phyloP scores from a whole-genome alignment of 2,888 invertebrate genomes.

The Acanthoscelides obtectus region DNA sequence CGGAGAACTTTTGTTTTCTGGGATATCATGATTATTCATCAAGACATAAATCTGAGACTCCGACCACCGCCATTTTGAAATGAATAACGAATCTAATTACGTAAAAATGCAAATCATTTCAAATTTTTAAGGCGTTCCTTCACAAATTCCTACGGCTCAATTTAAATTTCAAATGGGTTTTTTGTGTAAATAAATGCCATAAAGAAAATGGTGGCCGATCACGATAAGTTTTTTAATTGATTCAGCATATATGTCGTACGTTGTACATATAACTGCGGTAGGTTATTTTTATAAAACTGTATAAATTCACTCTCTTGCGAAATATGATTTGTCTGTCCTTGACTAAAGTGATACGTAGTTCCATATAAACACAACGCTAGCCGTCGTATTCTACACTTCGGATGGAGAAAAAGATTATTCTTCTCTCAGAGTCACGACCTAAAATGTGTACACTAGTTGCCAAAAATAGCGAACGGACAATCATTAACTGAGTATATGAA shows the following conservation, averaged over 20 bases:
- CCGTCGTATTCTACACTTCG: constrained; percentile 12
- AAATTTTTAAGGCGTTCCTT: constrained; percentile 16
- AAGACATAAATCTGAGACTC: background rate
- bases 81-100: background rate
- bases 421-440: constrained; percentile 11
- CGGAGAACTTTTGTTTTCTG: background rate
- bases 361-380: constrained; percentile 7
- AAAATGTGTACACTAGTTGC: background rate
- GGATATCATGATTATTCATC: background rate
- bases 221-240: constrained; percentile 19
- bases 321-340: constrained; percentile 24
- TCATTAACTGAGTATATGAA: too few relatives aligned
- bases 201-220: constrained; percentile 17
- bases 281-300: background rate
- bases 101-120: background rate
- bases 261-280: constrained; percentile 6
- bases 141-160: constrained; percentile 13
- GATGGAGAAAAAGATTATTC: constrained; percentile 9
- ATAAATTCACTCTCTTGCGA: constrained; percentile 12
- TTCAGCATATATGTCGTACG: constrained; percentile 17
- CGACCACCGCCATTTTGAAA: background rate
- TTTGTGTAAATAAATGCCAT: constrained; percentile 15
- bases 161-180: constrained; percentile 19
- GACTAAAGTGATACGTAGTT: constrained; percentile 19
- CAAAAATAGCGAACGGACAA: too few relatives aligned